Base-by-base conservation (phyloP, 2,797 vertebrate species). In the Chelon labrosus region DNA sequence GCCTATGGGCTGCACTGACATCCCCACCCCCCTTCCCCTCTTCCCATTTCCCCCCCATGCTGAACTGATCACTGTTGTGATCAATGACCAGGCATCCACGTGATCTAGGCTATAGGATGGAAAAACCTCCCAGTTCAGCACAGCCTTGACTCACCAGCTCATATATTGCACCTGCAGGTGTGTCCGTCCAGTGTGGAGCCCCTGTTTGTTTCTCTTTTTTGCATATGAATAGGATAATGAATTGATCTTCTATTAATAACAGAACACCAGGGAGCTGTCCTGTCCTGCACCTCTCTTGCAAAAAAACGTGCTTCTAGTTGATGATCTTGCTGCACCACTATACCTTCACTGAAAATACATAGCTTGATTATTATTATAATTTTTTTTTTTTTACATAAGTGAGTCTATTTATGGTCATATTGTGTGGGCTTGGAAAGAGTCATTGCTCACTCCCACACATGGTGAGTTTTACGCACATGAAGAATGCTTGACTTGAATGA, bases 391-490 rank as follows among this genome's bases (percentile, higher is more conserved):
- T 84, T 89, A 88, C 70, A 39, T 86, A 90, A 91, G 77, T 51
- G 31, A 52, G 56, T 68, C 81, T 92, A 91, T 93, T 92, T 89
- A 65, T 87, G 86, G 86, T 70, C 59, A 73, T 53, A 20, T 59
- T 82, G 83, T 85, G 88, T 92, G 88, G 89, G 87, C 77, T 72
- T 73, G 73, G 67, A 78, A 67, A 84, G 82, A 91, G 69, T 88
- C 85, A 80, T 68, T 81, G 82, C 66, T 80, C 53, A 75, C 82
- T 77, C 91, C 90, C 81, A 92, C 90, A 78, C 84, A 65, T 65
- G 61, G 39, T 74, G 72, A 80, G 65, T 88, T 92, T 88, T 90
- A 92, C 85, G 39, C 80, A 81, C 86, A 91, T 53, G 51, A 72
- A 88, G 66, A 83, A 81, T 72, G 66, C 86, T 88, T 41, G 66